Percentiles rank a stretch among this genome's conserved stretches.
Evolutionary conservation across 2,888 invertebrate genomes (phyloP).

Genomic region (Phortica magna): DNA sequence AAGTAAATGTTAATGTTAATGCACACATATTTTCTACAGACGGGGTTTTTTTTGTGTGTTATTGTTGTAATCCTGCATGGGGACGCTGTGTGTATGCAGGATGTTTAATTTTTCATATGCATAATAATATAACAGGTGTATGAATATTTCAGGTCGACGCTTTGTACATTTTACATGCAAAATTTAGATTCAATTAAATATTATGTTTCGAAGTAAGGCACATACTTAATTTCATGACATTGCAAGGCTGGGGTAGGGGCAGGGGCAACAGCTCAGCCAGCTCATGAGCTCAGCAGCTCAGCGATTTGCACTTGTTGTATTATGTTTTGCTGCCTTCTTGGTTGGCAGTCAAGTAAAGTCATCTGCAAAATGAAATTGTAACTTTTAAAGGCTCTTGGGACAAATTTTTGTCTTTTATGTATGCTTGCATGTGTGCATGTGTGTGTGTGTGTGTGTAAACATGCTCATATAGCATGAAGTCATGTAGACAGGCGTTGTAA

Average conservation of each 20-base stretch:
- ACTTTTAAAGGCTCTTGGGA: slow-evolving; percentile 67
- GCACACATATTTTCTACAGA: neutral
- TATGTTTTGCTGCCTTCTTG: too few relatives aligned
- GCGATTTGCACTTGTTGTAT: too few relatives aligned
- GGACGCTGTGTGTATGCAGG: neutral
- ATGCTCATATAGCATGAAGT: neutral
- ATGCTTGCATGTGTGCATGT: slow-evolving; percentile 49
- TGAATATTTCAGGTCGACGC: neutral
- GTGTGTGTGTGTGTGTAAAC: slow-evolving; percentile 50
- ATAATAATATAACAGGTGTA: slow-evolving; percentile 19
- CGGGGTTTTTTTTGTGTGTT: too few relatives aligned
- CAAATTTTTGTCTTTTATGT: slow-evolving; percentile 65
- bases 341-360: slow-evolving; percentile 41
- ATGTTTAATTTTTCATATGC: neutral
- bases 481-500: slow-evolving; percentile 44
- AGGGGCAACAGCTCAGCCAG: too few relatives aligned
- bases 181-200: slow-evolving; percentile 19
- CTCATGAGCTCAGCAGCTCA: too few relatives aligned
- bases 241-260: too few relatives aligned
- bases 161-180: neutral
- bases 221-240: too few relatives aligned
- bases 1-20: neutral
- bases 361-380: slow-evolving; percentile 69
- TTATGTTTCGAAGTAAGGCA: neutral
- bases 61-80: too few relatives aligned